Evolutionary conservation across 2,797 vertebrate species (phyloP).

Genomic region (Peromyscus nudipes): DNA sequence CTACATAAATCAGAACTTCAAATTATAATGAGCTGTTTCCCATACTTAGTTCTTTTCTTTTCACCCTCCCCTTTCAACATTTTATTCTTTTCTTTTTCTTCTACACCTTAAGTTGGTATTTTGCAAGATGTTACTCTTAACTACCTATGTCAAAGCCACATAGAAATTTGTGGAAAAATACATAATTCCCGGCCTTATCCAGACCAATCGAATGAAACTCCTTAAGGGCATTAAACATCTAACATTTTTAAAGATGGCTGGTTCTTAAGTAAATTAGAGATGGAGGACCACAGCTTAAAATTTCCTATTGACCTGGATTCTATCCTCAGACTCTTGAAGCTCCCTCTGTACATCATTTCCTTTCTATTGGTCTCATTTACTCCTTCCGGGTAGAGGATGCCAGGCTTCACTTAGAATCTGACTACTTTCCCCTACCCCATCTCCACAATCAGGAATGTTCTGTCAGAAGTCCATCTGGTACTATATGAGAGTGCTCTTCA

Average conservation of each 20-base stretch:
- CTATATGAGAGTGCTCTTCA: neutral
- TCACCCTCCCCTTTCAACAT: neutral
- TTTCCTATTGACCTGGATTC: neutral
- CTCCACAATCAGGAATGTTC: neutral
- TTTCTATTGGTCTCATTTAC: neutral
- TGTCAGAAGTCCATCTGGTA: neutral
- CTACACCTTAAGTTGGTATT: slow-evolving; percentile 24
- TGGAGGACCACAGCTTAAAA: neutral
- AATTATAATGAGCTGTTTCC: neutral
- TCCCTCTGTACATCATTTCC: neutral
- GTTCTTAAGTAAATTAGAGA: slow-evolving; percentile 6
- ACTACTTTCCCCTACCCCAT: neutral
- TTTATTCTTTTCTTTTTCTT: neutral
- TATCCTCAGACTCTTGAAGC: neutral
- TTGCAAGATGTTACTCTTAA: slow-evolving; percentile 33
- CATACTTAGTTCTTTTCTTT: neutral
- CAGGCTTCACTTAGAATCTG: slow-evolving; percentile 15
- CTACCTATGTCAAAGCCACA: neutral
- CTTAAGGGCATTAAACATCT: neutral
- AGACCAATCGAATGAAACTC: neutral
- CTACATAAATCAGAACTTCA: slow-evolving; percentile 48
- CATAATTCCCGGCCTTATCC: neutral
- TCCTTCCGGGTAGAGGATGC: neutral
- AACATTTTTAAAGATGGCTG: neutral
- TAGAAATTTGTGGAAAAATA: slow-evolving; percentile 1